A percentile compares a stretch with the other conserved stretches of the same genome.
phyloP scores from a whole-genome alignment of 92 coral and sea anemone species.

The Palythoa grandis region DNA sequence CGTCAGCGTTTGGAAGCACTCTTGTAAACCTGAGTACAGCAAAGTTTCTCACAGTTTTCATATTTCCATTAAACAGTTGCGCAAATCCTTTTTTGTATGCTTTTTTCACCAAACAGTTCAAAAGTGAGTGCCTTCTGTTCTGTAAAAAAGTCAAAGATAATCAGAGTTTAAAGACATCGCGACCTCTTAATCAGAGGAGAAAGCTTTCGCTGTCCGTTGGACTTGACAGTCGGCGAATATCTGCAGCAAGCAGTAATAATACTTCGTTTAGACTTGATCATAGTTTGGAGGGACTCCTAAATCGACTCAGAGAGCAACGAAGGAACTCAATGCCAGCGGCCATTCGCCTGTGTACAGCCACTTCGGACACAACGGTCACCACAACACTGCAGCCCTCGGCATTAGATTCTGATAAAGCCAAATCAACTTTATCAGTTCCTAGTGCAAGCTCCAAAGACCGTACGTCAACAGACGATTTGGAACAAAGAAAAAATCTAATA shows the following conservation, averaged over 20 bases:
- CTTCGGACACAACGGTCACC: constrained; percentile 1
- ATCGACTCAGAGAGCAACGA: constrained; percentile 35
- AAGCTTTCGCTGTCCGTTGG: constrained; percentile 29
- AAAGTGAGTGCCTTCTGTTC: constrained; percentile 79
- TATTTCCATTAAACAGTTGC: constrained; percentile 94
- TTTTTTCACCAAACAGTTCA: constrained; percentile 89
- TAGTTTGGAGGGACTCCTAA: constrained; percentile 24
- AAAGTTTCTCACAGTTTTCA: constrained; percentile 85
- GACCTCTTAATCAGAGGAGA: constrained; percentile 15
- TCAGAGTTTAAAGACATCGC: constrained; percentile 14
- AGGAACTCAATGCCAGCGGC: constrained; percentile 61
- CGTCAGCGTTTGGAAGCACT: constrained; percentile 90
- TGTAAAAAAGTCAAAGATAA: constrained; percentile 82
- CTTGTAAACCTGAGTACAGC: constrained; percentile 86
- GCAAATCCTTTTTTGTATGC: constrained; percentile 97
- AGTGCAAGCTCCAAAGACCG: background rate
- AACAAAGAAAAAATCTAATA: constrained; percentile 20
- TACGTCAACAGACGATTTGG: constrained; percentile 20
- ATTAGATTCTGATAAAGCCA: constrained; percentile 11
- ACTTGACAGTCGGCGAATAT: constrained; percentile 1
- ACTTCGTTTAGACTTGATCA: constrained; percentile 14
- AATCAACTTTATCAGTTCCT: background rate
- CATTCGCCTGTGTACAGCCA: constrained; percentile 27
- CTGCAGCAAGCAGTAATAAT: constrained; percentile 25
- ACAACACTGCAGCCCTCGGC: constrained; percentile 32